A percentile compares a stretch with the other conserved stretches of the same genome.
phyloP scores from a whole-genome alignment of 2,888 invertebrate species.

The Drosophila differens region DNA sequence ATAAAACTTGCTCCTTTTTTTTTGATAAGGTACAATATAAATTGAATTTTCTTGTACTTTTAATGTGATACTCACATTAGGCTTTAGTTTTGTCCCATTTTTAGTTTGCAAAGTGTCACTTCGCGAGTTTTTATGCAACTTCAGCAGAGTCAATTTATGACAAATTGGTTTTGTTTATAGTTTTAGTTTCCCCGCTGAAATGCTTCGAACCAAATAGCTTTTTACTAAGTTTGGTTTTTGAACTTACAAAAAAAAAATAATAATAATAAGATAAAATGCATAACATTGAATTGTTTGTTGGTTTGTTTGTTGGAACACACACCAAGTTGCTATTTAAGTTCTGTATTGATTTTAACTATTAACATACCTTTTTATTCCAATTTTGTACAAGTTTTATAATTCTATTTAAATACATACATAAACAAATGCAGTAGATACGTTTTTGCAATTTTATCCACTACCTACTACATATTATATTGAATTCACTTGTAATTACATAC shows the following conservation, averaged over 20 bases:
- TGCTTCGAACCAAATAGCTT: conserved; percentile 55
- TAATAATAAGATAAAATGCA: conserved; percentile 41
- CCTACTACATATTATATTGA: conserved; percentile 60
- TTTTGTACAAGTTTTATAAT: conserved; percentile 55
- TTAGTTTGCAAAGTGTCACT: conserved; percentile 20
- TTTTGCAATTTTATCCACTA: conserved; percentile 72
- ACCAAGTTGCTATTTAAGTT: conserved; percentile 62
- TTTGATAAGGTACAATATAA: conserved; percentile 5
- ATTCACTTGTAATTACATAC: conserved; percentile 72
- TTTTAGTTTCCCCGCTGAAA: conserved; percentile 48
- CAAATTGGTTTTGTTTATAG: conserved; percentile 50
- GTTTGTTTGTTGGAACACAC: conserved; percentile 64
- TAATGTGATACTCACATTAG: conserved; percentile 18
- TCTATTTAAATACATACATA: conserved; percentile 55
- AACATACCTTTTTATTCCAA: conserved; percentile 39
- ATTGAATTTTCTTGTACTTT: conserved; percentile 13
- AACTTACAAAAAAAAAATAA: conserved; percentile 22
- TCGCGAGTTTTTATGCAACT: conserved; percentile 76
- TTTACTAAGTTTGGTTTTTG: conserved; percentile 57
- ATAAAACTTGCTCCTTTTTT: background rate
- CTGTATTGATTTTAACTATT: conserved; percentile 58
- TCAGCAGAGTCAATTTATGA: conserved; percentile 64
- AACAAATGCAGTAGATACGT: conserved; percentile 68
- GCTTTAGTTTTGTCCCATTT: conserved; percentile 12
- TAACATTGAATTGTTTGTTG: conserved; percentile 66